These are phyloP conservation scores for Acrocephalus scirpaceus DNA, from an alignment of 2,797 vertebrate species.

Conservation along the genomic window DNA sequence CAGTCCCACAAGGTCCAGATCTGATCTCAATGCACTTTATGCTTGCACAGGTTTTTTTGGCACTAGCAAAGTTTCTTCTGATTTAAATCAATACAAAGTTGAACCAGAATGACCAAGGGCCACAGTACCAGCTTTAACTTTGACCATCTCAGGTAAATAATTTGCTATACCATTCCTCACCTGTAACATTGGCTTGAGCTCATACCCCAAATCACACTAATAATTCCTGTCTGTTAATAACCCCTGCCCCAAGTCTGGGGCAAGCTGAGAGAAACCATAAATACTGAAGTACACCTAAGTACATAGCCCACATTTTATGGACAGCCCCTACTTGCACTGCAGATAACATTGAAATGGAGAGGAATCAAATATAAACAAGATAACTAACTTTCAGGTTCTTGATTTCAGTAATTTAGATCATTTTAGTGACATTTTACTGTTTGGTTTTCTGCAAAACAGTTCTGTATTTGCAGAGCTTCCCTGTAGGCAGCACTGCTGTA, in stretches of 20 bases:
- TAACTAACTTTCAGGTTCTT: not conserved
- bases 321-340: not conserved
- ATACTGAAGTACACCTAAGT: not conserved
- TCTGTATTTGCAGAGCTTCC: not conserved
- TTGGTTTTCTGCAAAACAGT: not conserved
- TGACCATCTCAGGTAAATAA: not conserved
- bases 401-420: not conserved
- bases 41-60: not conserved
- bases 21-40: not conserved
- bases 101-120: not conserved
- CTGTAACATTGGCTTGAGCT: not conserved
- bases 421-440: not conserved
- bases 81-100: not conserved
- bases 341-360: not conserved
- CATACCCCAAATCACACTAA: not conserved
- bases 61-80: not conserved
- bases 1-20: not conserved
- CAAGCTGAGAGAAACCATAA: not conserved
- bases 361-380: not conserved
- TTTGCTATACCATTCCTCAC: not conserved
- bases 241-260: rapidly evolving
- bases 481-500: not conserved
- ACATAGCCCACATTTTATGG: not conserved
- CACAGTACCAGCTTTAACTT: not conserved
- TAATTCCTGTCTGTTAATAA: not conserved